phyloP scores from a whole-genome alignment of 1,140 invertebrate species.

The Ceratosolen solmsi region DNA sequence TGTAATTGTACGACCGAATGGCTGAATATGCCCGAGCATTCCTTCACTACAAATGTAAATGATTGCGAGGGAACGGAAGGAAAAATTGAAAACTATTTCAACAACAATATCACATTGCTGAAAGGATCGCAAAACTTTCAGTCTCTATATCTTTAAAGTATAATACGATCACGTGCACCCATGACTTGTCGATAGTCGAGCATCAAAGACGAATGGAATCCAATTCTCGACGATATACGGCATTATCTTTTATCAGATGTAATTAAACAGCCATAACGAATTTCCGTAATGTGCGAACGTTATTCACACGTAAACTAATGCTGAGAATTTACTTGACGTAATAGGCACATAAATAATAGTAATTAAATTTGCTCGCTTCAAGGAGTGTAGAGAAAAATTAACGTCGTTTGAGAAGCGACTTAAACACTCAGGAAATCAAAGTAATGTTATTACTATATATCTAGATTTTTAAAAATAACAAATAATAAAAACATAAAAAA shows the following conservation, averaged over 20 bases:
- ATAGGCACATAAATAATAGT: conserved; percentile 17
- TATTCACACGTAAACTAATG: neutral
- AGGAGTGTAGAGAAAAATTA: neutral
- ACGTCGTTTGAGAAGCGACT: neutral
- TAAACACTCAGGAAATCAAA: neutral
- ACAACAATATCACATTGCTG: too few species aligned
- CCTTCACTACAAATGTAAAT: too few species aligned
- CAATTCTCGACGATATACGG: neutral
- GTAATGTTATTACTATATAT: neutral
- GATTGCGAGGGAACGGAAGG: too few species aligned
- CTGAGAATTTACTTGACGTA: neutral
- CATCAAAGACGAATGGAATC: neutral
- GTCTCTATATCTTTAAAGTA: neutral
- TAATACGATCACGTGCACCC: neutral
- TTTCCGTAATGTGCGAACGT: neutral
- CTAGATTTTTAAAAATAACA: too few species aligned
- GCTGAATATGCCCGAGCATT: too few species aligned
- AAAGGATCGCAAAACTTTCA: too few species aligned
- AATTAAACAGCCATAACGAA: neutral
- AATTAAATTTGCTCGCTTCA: neutral
- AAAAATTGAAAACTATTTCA: too few species aligned
- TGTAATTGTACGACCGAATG: too few species aligned
- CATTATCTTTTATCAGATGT: neutral
- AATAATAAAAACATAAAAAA: too few species aligned
- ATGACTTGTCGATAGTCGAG: neutral